Conservation (phyloP, 2,888 invertebrate species). For the Siphonodentalium dalli region DNA sequence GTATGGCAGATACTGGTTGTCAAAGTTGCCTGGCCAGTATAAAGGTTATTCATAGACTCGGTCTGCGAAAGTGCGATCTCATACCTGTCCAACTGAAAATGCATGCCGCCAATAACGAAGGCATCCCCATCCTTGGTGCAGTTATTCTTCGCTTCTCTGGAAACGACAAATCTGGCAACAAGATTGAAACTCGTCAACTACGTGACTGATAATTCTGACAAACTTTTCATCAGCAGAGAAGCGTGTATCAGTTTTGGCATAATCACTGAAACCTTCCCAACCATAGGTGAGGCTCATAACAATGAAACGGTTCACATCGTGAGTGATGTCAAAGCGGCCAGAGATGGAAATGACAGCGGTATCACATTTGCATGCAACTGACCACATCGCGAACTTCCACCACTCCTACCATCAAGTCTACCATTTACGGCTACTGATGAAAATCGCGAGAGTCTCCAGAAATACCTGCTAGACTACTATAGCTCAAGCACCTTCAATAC, state of each 20-base stretch:
- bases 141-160: slow-evolving; percentile 26
- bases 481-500: slow-evolving; percentile 23
- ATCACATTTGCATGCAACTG: no score
- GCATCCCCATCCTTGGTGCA: slow-evolving; percentile 32
- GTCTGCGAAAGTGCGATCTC: slow-evolving; percentile 22
- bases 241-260: slow-evolving; percentile 28
- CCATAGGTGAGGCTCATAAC: neutral
- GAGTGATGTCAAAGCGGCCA: neutral
- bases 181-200: slow-evolving; percentile 27
- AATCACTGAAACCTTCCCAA: slow-evolving; percentile 23
- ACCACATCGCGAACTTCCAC: slow-evolving; percentile 5
- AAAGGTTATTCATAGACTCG: slow-evolving; percentile 15
- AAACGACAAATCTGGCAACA: neutral
- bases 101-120: slow-evolving; percentile 28
- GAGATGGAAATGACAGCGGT: no score
- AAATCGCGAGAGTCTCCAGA: slow-evolving; percentile 8
- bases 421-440: slow-evolving; percentile 18
- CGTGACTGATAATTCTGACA: slow-evolving; percentile 26
- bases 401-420: slow-evolving; percentile 1
- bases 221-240: slow-evolving; percentile 30
- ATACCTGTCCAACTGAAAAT: slow-evolving; percentile 31
- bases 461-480: slow-evolving; percentile 21
- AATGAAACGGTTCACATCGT: no score
- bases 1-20: slow-evolving; percentile 25
- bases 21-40: slow-evolving; percentile 28